A percentile compares a stretch with the other conserved stretches of the same genome.
Evolutionary conservation across 2,888 invertebrate species (phyloP).

Genomic region (Calliopum simillimum): DNA sequence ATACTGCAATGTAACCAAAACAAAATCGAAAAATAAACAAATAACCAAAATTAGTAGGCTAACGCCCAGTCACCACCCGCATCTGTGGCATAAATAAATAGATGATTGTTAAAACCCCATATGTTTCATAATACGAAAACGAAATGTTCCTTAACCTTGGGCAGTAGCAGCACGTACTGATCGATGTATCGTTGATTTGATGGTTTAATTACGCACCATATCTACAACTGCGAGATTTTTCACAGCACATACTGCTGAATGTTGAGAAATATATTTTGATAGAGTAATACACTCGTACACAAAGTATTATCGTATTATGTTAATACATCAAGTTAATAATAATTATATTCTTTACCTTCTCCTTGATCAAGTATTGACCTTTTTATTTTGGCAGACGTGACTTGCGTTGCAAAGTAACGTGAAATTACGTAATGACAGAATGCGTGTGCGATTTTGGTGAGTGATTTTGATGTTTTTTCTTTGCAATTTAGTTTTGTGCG

Average conservation of each 20-base stretch:
- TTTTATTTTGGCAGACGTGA: constrained; percentile 50
- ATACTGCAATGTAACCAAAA: too few relatives aligned
- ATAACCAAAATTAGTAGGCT: too few relatives aligned
- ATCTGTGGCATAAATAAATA: too few relatives aligned
- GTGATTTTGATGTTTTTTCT: neutral
- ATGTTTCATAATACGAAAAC: too few relatives aligned
- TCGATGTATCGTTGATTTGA: constrained; percentile 38
- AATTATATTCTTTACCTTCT: constrained; percentile 52
- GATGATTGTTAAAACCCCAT: too few relatives aligned
- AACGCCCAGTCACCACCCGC: too few relatives aligned
- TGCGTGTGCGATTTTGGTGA: neutral
- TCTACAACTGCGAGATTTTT: constrained; percentile 37
- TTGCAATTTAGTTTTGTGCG: neutral
- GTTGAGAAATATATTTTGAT: constrained; percentile 42
- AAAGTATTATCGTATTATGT: constrained; percentile 14
- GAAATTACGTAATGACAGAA: neutral
- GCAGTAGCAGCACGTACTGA: constrained; percentile 8
- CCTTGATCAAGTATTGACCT: constrained; percentile 51
- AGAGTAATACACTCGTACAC: constrained; percentile 41
- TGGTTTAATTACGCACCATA: constrained; percentile 37
- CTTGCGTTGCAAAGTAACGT: constrained; percentile 48
- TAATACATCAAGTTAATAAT: constrained; percentile 45
- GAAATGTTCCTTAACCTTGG: constrained; percentile 11
- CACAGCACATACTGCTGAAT: constrained; percentile 17
- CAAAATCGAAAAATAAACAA: too few relatives aligned